These are phyloP conservation scores for Cacoxenus indagator DNA, from an alignment of 2,888 invertebrate genomes.

Conservation along the genomic window DNA sequence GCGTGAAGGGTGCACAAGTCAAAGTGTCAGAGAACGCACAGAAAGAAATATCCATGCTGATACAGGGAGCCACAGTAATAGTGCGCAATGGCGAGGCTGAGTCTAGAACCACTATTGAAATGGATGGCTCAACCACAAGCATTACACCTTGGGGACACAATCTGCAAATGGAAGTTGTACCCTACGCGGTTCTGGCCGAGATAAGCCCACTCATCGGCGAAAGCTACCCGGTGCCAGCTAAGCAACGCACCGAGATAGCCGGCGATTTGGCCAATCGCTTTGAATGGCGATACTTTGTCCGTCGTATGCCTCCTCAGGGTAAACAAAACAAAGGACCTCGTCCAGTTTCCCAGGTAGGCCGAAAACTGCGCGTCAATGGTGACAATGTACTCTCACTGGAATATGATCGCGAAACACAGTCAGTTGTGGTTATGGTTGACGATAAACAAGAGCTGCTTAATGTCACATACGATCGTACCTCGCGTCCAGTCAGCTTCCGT, in stretches of 20 bases:
- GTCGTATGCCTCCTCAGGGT: conserved; percentile 77
- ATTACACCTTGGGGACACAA: conserved; percentile 89
- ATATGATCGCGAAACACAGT: conserved; percentile 89
- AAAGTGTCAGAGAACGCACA: conserved; percentile 86
- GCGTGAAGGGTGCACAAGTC: conserved; percentile 90
- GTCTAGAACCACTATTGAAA: conserved; percentile 82
- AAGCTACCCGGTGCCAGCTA: conserved; percentile 91
- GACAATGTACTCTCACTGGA: conserved; percentile 91
- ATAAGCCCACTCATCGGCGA: conserved; percentile 89
- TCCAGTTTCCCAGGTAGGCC: conserved; percentile 85
- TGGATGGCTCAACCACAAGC: conserved; percentile 86
- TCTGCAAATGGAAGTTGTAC: conserved; percentile 90
- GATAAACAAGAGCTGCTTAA: conserved; percentile 88
- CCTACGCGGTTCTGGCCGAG: conserved; percentile 91
- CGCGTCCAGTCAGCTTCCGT: conserved; percentile 87
- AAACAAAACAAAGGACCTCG: conserved; percentile 71
- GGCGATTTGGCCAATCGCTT: conserved; percentile 92
- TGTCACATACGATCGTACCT: conserved; percentile 88
- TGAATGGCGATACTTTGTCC: conserved; percentile 94
- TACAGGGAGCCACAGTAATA: conserved; percentile 88
- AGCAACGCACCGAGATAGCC: conserved; percentile 89
- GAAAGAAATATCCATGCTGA: conserved; percentile 86
- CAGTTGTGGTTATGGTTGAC: conserved; percentile 89
- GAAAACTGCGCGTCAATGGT: conserved; percentile 89
- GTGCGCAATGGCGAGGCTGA: conserved; percentile 87